Base-by-base conservation (phyloP, 37 sponge, comb jelly and placozoan genomes). In the Agelas oroides region DNA sequence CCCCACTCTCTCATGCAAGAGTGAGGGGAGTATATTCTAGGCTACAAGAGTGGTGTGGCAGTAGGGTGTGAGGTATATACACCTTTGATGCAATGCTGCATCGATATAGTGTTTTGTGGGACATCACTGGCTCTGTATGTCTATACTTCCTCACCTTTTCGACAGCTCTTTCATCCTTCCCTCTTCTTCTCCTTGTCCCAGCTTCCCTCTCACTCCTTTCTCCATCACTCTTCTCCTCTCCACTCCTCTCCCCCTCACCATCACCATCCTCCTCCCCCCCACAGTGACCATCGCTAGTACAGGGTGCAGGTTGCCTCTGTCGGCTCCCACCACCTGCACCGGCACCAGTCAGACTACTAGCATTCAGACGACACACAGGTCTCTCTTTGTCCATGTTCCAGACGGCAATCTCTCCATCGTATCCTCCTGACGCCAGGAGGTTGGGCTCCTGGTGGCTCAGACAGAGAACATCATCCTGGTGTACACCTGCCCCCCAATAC, bases 381-480 rank as follows among this genome's bases (percentile, higher is more conserved):
- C 80, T 86, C 46, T 93, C 82, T 8, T 30, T 59, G 80, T 88
- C 91, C 14, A 91, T 28, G 35, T 92, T 84, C 96, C 96, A 96
- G 27, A 96, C 56, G 37, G 91, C 55, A 6, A 96, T 87, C 60
- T 93, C 89, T 6, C 96, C 96, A 61, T 96, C 88, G 70, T 91
- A 96, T 68, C 85, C 80, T 52, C 83, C 94, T 0, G 94, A 87
- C 15, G 81, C 94, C 11, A 96, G 67, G 0, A 87, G 25, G 81
- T 84, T 77, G 53, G 91, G 89, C 37, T 77, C 89, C 54, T 82
- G 81, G 24, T 77, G 66, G 25, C 92, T 82, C 76, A 95, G 76
- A 63, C 96, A 93, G 39, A 98, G 82, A 28, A 98, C 89, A 71
- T 98, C 98, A 56, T 98, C 98, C 0, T 63, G 35, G 88, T 98